These are phyloP conservation scores for Neuroterus valhalla DNA, from an alignment of 1,140 invertebrate species.

Conservation along the genomic window DNA sequence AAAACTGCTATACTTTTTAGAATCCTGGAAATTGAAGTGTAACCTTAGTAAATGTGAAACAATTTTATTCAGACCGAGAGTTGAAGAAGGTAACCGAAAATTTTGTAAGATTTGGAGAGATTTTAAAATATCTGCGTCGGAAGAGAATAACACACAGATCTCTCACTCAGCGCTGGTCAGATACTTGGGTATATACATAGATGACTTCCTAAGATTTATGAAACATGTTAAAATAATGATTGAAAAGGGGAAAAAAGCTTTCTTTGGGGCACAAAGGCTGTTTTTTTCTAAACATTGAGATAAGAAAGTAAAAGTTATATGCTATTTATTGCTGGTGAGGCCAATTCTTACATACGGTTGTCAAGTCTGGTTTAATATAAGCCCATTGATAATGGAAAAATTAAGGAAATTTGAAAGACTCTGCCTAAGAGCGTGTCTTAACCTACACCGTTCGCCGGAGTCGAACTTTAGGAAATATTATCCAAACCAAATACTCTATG, in stretches of 20 bases:
- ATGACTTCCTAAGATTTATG: slow-evolving; percentile 17
- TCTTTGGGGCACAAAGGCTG: neutral
- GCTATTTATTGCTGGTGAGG: neutral
- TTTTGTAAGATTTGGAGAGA: slow-evolving; percentile 9
- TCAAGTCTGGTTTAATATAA: neutral
- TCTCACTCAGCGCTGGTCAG: neutral
- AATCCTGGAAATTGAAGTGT: slow-evolving; percentile 28
- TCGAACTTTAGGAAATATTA: too few species aligned
- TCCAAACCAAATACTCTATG: too few species aligned
- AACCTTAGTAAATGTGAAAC: slow-evolving; percentile 29
- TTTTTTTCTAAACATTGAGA: slow-evolving; percentile 20
- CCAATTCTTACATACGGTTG: neutral
- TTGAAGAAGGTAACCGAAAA: neutral
- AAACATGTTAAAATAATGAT: neutral
- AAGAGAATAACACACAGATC: neutral
- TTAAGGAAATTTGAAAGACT: neutral
- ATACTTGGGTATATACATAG: slow-evolving; percentile 11
- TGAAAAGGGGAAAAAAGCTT: slow-evolving; percentile 26
- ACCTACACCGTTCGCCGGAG: too few species aligned
- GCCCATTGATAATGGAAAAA: neutral
- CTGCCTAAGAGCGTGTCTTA: neutral
- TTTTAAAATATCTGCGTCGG: neutral
- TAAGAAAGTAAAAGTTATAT: neutral
- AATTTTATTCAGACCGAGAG: slow-evolving; percentile 26
- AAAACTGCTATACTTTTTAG: neutral